Base-by-base conservation (phyloP, 1,140 invertebrate genomes). In the Phocides pigmalion region DNA sequence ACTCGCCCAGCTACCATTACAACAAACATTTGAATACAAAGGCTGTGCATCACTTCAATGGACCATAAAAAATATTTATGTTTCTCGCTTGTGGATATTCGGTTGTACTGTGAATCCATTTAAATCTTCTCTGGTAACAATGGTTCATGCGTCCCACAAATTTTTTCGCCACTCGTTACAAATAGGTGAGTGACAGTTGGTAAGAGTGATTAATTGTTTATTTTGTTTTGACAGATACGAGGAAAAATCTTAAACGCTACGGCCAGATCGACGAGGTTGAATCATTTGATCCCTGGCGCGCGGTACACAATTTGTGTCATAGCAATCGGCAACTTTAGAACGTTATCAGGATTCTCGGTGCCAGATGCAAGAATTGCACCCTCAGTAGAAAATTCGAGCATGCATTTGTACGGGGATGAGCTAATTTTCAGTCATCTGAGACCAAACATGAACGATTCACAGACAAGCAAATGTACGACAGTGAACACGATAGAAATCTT, bases 291-390 rank as follows among this genome's bases (percentile, higher is more conserved):
- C 53, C 94, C 97, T 0, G 96, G 95, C 76, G 96, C 95, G 0
- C 93, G 94, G 54, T 98, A 98, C 89, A 93, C 95, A 51, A 95
- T 98, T 70, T 98, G 97, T 85, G 96, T 98, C 15, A 92, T 97
- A 61, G 97, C 96, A 2, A 91, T 97, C 19, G 96, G 96, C 54
- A 87, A 85, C 66, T 87, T 97, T 58, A 96, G 95, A n/a, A 84
- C 85, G 17, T 81, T 87, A 1, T 50, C 79, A 2, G 77, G 73
- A 6, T 89, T 84, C 39, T 84, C 92, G 12, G 69, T 80, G 11
- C 86, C 92, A 0, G 88, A 92, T 68, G 90, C 91, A 50, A 92
- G 90, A 80, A 89, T 93, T 58, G 92, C 93, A 37, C 81, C 88
- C 41, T 79, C 89, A 41, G 88, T 89, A 44, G 90, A 92, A 63